These are phyloP conservation scores for Phengaris alcon DNA, from an alignment of 2,888 invertebrate species.

Conservation along the genomic window DNA sequence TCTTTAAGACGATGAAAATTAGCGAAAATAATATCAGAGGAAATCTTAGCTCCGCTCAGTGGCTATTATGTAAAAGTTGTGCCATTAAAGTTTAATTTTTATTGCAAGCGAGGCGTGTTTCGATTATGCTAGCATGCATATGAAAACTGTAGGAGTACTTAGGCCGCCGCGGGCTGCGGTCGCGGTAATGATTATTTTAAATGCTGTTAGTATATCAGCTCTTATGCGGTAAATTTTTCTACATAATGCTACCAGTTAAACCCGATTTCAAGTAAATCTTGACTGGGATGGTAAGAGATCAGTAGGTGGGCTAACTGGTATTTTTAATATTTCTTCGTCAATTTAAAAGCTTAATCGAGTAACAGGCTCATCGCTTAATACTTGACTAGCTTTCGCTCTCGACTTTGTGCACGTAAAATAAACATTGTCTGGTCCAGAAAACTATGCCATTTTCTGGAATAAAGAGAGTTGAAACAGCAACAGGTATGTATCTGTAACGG, in stretches of 20 bases:
- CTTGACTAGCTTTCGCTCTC: no score
- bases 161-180: constrained; percentile 45
- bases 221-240: neutral
- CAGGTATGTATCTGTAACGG: no score
- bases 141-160: constrained; percentile 48
- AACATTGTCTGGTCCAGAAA: no score
- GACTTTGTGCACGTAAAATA: no score
- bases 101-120: constrained; percentile 17
- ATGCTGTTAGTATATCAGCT: constrained; percentile 69
- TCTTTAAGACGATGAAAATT: neutral
- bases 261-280: constrained; percentile 7
- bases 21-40: neutral
- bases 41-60: neutral
- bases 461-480: no score
- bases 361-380: neutral
- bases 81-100: constrained; percentile 26
- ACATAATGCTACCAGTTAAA: constrained; percentile 9
- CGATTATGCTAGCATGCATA: constrained; percentile 25
- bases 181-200: constrained; percentile 65
- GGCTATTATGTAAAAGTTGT: constrained; percentile 23
- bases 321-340: neutral
- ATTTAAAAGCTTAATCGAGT: neutral
- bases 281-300: neutral
- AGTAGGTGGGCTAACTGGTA: neutral
- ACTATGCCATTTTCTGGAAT: no score